These are phyloP conservation scores for Pelosia muscerda DNA, from an alignment of 2,888 invertebrate genomes.

Conservation along the genomic window DNA sequence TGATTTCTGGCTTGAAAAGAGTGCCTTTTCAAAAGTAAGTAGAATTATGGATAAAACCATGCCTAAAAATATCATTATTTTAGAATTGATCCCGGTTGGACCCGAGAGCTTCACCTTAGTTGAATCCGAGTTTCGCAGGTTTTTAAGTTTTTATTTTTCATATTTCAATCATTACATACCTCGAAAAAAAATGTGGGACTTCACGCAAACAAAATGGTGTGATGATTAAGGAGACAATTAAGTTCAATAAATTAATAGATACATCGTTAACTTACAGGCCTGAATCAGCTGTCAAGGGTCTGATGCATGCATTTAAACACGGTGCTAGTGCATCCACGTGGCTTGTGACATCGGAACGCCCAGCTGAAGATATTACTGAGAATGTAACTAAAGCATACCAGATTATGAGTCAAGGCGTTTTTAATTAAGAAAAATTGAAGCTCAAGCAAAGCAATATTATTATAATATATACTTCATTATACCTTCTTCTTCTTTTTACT, in stretches of 20 bases:
- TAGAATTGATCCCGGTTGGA: no score
- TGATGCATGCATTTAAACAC: conserved; percentile 64
- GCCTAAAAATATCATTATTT: background rate
- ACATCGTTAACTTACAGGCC: conserved; percentile 54
- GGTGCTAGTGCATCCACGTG: conserved; percentile 73
- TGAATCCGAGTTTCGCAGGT: no score
- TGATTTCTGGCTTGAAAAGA: conserved; percentile 33
- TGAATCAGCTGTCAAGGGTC: conserved; percentile 67
- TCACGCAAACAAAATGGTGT: background rate
- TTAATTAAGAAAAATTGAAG: conserved; percentile 9
- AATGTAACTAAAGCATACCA: conserved; percentile 66
- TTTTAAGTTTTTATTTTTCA: no score
- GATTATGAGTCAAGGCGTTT: conserved; percentile 65
- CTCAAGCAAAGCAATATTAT: background rate
- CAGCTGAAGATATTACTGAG: conserved; percentile 69
- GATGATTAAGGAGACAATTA: background rate
- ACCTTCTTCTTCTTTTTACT: no score
- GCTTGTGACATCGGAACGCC: conserved; percentile 66
- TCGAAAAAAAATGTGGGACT: background rate
- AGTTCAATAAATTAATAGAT: background rate
- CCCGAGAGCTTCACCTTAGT: no score
- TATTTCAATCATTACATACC: no score
- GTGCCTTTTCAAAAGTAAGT: conserved; percentile 60
- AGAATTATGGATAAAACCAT: conserved; percentile 18
- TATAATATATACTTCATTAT: no score